Evolutionary conservation across 2,113 vertebrate genomes (phyloP).

Genomic region (Prietella phreatophila): DNA sequence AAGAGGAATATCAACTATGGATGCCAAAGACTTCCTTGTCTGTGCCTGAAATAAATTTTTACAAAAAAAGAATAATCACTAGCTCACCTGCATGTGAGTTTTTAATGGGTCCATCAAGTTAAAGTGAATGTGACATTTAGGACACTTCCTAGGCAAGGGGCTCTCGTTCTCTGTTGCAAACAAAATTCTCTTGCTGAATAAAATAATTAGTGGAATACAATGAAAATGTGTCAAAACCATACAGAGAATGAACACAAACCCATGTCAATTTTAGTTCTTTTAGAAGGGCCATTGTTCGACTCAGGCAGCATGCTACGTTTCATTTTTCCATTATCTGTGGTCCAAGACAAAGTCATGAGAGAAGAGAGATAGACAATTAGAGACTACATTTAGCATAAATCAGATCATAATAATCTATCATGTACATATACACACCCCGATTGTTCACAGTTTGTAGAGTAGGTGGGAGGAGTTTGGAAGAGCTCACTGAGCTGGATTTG

Average conservation of each 20-base stretch:
- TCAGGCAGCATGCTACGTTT: conserved; percentile 69
- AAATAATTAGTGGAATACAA: not conserved
- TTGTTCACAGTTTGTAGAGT: conserved; percentile 22
- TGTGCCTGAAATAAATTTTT: not conserved
- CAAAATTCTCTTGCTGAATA: conserved; percentile 2
- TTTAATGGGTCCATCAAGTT: conserved; percentile 81
- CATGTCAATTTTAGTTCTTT: conserved; percentile 72
- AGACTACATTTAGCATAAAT: not conserved
- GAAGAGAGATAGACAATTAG: not conserved
- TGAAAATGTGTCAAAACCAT: not conserved
- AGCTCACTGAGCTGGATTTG: not conserved
- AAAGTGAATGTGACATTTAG: conserved; percentile 87
- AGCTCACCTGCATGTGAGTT: conserved; percentile 84
- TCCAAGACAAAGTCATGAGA: not conserved
- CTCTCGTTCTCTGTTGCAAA: conserved; percentile 80
- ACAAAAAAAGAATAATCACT: not conserved
- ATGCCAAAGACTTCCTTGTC: not conserved
- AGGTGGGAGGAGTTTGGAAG: not conserved
- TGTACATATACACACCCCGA: conserved; percentile 26
- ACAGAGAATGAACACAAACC: conserved; percentile 13
- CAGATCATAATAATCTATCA: not conserved
- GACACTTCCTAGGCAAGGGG: conserved; percentile 82
- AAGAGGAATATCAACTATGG: not conserved
- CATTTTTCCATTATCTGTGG: conserved; percentile 64
- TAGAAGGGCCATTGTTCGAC: conserved; percentile 59